A percentile compares a stretch with the other conserved stretches of the same genome.
Evolutionary conservation across 2,888 invertebrate species (phyloP).

Genomic region (Drosophila mayaguana): DNA sequence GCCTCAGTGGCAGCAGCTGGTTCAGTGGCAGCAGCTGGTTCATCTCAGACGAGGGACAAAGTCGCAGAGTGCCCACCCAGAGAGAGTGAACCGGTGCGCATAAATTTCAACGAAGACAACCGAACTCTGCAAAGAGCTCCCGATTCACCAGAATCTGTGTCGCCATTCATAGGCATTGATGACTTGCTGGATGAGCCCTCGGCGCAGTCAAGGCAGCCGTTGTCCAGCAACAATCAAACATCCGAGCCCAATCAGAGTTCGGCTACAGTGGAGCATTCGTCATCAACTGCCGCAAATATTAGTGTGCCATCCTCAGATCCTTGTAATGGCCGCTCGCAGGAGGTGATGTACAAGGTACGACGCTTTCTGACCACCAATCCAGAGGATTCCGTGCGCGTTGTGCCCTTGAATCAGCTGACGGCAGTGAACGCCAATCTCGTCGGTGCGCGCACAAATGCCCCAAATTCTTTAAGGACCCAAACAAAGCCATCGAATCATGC

Average conservation of each 20-base stretch:
- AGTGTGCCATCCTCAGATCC: neutral
- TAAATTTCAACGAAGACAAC: conserved; percentile 2
- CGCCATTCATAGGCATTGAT: conserved; percentile 18
- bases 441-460: conserved; percentile 11
- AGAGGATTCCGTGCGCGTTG: conserved; percentile 54
- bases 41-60: neutral
- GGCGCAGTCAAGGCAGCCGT: neutral
- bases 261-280: neutral
- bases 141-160: conserved; percentile 15
- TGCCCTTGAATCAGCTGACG: conserved; percentile 56
- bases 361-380: conserved; percentile 17
- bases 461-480: neutral
- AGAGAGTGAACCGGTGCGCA: neutral
- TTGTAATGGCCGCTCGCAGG: conserved; percentile 32
- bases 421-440: neutral
- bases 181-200: neutral
- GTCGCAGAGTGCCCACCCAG: no score
- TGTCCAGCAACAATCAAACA: neutral
- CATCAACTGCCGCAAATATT: neutral
- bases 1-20: neutral
- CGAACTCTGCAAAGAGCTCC: neutral
- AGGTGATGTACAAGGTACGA: conserved; percentile 33
- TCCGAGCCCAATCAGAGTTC: neutral
- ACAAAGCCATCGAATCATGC: neutral
- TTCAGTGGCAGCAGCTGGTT: neutral